Conservation (phyloP, 1,140 invertebrate genomes). For the Drosophila varians region DNA sequence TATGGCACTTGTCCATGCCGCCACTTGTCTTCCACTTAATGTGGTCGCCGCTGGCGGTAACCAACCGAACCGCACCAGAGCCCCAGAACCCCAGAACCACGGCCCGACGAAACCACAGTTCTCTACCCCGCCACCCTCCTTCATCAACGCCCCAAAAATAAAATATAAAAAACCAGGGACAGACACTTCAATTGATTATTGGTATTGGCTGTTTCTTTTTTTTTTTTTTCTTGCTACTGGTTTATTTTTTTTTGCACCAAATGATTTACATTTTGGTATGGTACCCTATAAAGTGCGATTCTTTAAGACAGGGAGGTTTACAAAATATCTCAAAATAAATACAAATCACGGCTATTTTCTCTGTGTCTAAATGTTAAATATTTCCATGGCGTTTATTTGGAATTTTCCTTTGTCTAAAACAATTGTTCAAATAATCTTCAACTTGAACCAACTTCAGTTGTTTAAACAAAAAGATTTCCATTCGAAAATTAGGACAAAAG, state of each 20-base stretch:
- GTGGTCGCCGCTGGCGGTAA: constrained; percentile 58
- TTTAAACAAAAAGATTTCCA: constrained; percentile 3
- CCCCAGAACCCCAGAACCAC: constrained; percentile 13
- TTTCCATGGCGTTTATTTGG: background rate
- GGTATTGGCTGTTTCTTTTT: constrained; percentile 39
- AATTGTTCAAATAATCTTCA: constrained; percentile 8
- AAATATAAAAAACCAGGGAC: constrained; percentile 39
- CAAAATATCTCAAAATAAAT: background rate
- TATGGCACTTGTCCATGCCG: constrained; percentile 77
- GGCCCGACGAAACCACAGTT: constrained; percentile 21
- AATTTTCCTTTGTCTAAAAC: background rate
- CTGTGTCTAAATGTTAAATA: background rate
- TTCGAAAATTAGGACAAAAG: background rate
- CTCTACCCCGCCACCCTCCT: background rate
- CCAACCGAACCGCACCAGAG: constrained; percentile 41
- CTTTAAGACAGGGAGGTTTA: background rate
- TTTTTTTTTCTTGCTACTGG: constrained; percentile 31
- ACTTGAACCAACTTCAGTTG: constrained; percentile 6
- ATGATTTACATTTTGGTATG: constrained; percentile 71
- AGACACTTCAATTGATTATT: constrained; percentile 80
- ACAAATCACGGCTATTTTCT: too few species aligned
- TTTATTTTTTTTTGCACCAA: constrained; percentile 43
- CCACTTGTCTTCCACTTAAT: constrained; percentile 80
- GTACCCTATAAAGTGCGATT: constrained; percentile 17
- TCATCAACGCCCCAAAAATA: constrained; percentile 31